Conservation (phyloP, 64 coral and sea anemone genomes). For the Dendronephthya gigantea region DNA sequence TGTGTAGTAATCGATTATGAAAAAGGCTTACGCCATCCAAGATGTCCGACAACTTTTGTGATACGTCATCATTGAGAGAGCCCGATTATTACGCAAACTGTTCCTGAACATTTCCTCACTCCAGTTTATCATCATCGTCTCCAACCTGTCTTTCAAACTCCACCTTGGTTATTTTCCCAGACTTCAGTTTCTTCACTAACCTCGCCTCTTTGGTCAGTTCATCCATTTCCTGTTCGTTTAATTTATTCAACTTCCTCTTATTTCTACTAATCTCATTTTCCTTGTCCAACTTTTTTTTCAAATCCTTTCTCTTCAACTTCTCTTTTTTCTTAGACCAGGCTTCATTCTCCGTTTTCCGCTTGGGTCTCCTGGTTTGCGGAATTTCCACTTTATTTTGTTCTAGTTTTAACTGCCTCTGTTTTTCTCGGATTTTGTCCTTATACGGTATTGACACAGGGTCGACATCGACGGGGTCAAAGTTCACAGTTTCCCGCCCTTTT, state of each 20-base stretch:
- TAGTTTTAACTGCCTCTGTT: conserved; percentile 49
- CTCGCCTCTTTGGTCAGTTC: conserved; percentile 58
- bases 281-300: conserved; percentile 40
- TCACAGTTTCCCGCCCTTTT: conserved; percentile 49
- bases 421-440: conserved; percentile 77
- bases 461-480: conserved; percentile 46
- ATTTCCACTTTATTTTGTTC: background rate
- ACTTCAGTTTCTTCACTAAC: conserved; percentile 86
- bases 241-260: conserved; percentile 34
- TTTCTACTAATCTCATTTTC: conserved; percentile 35
- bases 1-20: too few relatives aligned
- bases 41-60: too few relatives aligned
- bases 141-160: conserved; percentile 45
- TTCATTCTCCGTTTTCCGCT: conserved; percentile 29
- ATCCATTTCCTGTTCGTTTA: conserved; percentile 67
- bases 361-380: background rate
- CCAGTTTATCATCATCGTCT: background rate
- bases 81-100: too few relatives aligned
- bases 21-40: too few relatives aligned
- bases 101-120: background rate
- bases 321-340: conserved; percentile 85
- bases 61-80: too few relatives aligned
- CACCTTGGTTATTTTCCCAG: conserved; percentile 63
- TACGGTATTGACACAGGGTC: conserved; percentile 60
- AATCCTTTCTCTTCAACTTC: conserved; percentile 49